Base-by-base conservation (phyloP, 37 sponge, comb jelly and placozoan genomes). In the Haliclona indistincta region DNA sequence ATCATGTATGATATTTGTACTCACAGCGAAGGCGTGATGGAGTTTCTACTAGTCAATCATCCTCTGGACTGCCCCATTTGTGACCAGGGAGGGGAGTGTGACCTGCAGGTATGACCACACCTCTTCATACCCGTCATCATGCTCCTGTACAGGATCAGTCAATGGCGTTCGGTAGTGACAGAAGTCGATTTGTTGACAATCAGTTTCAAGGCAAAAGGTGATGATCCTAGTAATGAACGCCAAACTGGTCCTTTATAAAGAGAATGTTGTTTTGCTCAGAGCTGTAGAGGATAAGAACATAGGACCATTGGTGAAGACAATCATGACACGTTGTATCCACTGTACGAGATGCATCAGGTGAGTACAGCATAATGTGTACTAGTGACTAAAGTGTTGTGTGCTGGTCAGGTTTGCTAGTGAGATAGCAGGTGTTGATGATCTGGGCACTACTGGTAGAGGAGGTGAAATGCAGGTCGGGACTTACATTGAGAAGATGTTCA, bases 1-100 rank as follows among this genome's bases (percentile, higher is more conserved):
- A 10, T 38, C 68, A 30, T 33, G 20, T 49, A 67, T 32, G 15
- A 10, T 2, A 38, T 1, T 56, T 2, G 36, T 43, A 20, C 33
- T 62, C 19, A 17, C 64, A 88, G 98, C 54, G 98, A 97, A 66
- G 98, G 98, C 0, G 98, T 97, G 55, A 97, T 94, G 95, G 98
- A 97, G 86, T 97, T 97, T 54, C 88, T 97, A 17, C 90, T 97
- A 26, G 98, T 97, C 35, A 97, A 97, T 64, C 98, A 97, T 71
- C 98, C 98, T 22, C 89, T 97, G 69, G 98, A 97, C 71, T 97
- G 98, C 49, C 98, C 98, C 69, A 97, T 97, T 43, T 97, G 98
- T 77, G 98, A 97, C 71, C 98, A 97, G 72, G 98, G 92, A 26
- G 98, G 98, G 32, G 98, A 97, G 80, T 97, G 98, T 74, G 98